Conservation (phyloP, 2,113 vertebrate species). For the Chunga burmeisteri region DNA sequence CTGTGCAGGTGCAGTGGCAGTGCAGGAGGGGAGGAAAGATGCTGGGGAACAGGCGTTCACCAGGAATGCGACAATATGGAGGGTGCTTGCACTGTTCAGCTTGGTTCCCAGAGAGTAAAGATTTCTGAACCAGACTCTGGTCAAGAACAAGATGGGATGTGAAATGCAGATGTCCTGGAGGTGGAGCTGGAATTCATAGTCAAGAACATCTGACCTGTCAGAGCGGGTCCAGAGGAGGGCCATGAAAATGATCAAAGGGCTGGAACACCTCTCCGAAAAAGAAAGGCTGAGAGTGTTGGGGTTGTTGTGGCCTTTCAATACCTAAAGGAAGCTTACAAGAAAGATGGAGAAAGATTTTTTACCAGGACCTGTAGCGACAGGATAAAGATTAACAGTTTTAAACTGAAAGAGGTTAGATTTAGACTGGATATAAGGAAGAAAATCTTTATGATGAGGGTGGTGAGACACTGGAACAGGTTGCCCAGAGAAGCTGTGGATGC, state of each 20-base stretch:
- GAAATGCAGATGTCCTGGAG: not conserved
- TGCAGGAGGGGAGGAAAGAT: not conserved
- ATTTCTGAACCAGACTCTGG: not conserved
- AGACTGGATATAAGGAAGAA: not conserved
- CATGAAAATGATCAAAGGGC: not conserved
- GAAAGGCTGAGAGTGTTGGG: not conserved
- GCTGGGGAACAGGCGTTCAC: not conserved
- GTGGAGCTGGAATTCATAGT: not conserved
- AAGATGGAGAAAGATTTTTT: not conserved
- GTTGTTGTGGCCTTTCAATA: not conserved
- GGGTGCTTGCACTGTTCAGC: not conserved
- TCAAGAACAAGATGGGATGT: not conserved
- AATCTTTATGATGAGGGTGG: not conserved
- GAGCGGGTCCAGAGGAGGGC: not conserved
- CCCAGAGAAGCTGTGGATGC: not conserved
- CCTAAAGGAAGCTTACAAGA: not conserved
- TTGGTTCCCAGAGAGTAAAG: not conserved
- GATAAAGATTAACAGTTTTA: not conserved
- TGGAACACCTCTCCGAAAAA: not conserved
- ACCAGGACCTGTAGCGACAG: not conserved
- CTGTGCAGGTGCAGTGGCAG: not conserved
- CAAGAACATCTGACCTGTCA: not conserved
- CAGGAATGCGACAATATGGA: not conserved
- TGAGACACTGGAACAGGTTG: not conserved
- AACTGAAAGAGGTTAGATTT: not conserved